Conservation (phyloP, 2,113 vertebrate genomes). For the Amphiprion percula region DNA sequence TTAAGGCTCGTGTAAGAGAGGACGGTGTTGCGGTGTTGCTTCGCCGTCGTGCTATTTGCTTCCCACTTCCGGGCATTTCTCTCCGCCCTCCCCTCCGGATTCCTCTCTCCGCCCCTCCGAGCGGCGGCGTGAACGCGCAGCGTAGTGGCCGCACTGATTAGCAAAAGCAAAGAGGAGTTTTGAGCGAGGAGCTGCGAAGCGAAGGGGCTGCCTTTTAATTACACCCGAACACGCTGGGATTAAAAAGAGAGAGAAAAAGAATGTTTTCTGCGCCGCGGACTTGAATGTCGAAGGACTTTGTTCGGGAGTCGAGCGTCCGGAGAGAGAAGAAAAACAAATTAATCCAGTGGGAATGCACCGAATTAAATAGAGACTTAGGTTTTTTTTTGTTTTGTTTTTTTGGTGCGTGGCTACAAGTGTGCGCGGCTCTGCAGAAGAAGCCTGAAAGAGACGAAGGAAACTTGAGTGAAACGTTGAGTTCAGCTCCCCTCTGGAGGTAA, state of each 20-base stretch:
- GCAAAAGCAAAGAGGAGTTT: slow-evolving; percentile 67
- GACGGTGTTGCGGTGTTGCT: background rate
- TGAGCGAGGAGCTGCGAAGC: slow-evolving; percentile 51
- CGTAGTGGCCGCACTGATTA: slow-evolving; percentile 83
- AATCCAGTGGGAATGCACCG: slow-evolving; percentile 63
- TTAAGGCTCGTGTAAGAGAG: background rate
- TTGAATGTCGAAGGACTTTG: slow-evolving; percentile 39
- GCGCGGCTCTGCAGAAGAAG: slow-evolving; percentile 36
- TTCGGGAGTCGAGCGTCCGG: slow-evolving; percentile 30
- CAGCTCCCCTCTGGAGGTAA: slow-evolving; percentile 70
- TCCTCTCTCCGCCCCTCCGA: slow-evolving; percentile 52
- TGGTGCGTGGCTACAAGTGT: slow-evolving; percentile 47
- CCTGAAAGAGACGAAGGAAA: slow-evolving; percentile 26
- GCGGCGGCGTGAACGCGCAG: slow-evolving; percentile 72
- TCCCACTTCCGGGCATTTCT: slow-evolving; percentile 41
- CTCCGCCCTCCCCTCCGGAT: background rate
- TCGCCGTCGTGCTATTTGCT: background rate
- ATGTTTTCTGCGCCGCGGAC: slow-evolving; percentile 20
- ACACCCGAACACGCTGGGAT: slow-evolving; percentile 42
- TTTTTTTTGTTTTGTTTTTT: background rate
- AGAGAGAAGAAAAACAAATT: slow-evolving; percentile 33
- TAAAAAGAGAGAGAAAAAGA: background rate
- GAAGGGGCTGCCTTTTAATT: slow-evolving; percentile 38
- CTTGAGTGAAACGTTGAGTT: slow-evolving; percentile 48
- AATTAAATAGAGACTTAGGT: slow-evolving; percentile 72